Evolutionary conservation across 1,140 invertebrate genomes (phyloP).

Genomic region (Procambarus clarkii): DNA sequence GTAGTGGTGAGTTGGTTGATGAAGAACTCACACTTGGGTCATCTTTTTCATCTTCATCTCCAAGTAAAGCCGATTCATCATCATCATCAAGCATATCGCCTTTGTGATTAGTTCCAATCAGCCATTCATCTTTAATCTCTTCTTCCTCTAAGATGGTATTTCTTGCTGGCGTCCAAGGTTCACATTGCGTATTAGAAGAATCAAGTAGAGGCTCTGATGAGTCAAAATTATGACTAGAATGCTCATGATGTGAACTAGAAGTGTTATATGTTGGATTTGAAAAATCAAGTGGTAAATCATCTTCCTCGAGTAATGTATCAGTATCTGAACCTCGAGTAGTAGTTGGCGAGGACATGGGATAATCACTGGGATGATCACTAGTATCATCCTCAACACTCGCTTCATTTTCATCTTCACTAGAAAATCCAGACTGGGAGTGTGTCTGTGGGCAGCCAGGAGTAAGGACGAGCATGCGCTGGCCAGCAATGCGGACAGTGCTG

Average conservation of each 20-base stretch:
- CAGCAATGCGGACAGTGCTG: conserved; percentile 66
- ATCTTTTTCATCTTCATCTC: conserved; percentile 46
- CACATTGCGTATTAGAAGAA: not conserved
- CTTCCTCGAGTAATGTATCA: conserved; percentile 58
- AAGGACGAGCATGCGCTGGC: conserved; percentile 59
- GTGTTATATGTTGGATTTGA: conserved; percentile 23
- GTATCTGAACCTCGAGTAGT: conserved; percentile 48
- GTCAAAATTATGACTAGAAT: not conserved
- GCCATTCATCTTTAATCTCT: conserved; percentile 39
- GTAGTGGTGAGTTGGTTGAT: conserved; percentile 43
- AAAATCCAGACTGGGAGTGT: conserved; percentile 48
- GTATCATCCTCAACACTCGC: conserved; percentile 46
- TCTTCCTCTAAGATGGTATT: conserved; percentile 69
- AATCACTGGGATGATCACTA: conserved; percentile 62
- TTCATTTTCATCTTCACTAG: conserved; percentile 61
- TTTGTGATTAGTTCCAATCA: conserved; percentile 8
- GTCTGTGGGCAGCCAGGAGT: conserved; percentile 14
- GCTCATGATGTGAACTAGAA: not conserved
- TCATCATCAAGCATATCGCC: conserved; percentile 21
- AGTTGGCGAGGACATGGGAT: conserved; percentile 54
- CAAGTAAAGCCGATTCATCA: conserved; percentile 40
- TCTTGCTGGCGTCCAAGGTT: conserved; percentile 26
- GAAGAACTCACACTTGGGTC: conserved; percentile 49
- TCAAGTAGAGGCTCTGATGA: not conserved
- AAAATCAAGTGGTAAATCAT: conserved; percentile 46